phyloP scores from a whole-genome alignment of 1,140 invertebrate species.

The Drosophila miranda region DNA sequence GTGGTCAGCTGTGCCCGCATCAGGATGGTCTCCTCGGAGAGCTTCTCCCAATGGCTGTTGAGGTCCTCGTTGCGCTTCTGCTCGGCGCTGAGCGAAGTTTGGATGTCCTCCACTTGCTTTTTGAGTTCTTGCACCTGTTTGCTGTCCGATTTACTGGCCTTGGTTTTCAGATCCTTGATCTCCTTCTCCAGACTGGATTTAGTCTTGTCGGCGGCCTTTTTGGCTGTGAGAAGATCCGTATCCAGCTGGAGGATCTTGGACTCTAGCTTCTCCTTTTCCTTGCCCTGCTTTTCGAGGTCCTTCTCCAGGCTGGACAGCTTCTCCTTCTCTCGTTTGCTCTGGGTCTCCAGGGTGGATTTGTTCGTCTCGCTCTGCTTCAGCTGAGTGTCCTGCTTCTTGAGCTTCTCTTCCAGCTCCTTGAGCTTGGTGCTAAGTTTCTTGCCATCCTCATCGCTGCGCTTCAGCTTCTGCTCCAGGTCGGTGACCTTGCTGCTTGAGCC shows the following conservation, averaged over 20 bases:
- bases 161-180: slow-evolving; percentile 83
- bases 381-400: slow-evolving; percentile 72
- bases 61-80: slow-evolving; percentile 90
- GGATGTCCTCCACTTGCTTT: slow-evolving; percentile 85
- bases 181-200: slow-evolving; percentile 83
- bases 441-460: slow-evolving; percentile 69
- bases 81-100: slow-evolving; percentile 86
- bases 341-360: slow-evolving; percentile 62
- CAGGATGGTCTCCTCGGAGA: slow-evolving; percentile 92
- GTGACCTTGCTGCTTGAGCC: slow-evolving; percentile 54
- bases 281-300: slow-evolving; percentile 86
- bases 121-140: slow-evolving; percentile 86
- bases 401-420: slow-evolving; percentile 76
- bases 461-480: slow-evolving; percentile 74
- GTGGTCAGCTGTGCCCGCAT: slow-evolving; percentile 90
- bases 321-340: slow-evolving; percentile 81
- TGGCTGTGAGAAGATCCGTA: slow-evolving; percentile 83
- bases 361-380: slow-evolving; percentile 65
- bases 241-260: slow-evolving; percentile 68
- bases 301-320: slow-evolving; percentile 86
- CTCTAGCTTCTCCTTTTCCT: slow-evolving; percentile 74
- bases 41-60: slow-evolving; percentile 90
- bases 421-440: slow-evolving; percentile 65
- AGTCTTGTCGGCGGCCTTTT: slow-evolving; percentile 83
- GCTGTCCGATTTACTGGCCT: slow-evolving; percentile 80